Conservation (phyloP, 2,113 vertebrate genomes). For the Carettochelys insculpta region DNA sequence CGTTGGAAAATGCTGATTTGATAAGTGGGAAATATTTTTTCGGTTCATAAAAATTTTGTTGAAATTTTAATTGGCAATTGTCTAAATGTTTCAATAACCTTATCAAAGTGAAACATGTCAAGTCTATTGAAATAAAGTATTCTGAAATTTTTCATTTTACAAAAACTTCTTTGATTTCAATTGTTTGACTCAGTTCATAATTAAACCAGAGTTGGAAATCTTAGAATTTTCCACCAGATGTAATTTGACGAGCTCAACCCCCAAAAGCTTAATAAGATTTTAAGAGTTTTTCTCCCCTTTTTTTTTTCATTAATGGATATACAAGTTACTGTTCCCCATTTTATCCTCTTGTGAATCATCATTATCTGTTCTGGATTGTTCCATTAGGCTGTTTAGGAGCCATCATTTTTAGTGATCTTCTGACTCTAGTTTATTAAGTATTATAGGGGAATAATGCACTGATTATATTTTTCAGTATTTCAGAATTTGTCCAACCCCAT, state of each 20-base stretch:
- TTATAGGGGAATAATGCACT: conserved; percentile 56
- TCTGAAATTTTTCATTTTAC: no score
- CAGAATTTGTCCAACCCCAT: conserved; percentile 58
- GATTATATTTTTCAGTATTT: conserved; percentile 62
- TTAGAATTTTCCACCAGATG: not conserved
- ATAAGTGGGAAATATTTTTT: not conserved
- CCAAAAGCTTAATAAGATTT: not conserved
- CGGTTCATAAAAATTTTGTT: not conserved
- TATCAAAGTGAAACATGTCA: not conserved
- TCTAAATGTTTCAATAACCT: conserved; percentile 20
- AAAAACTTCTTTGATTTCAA: not conserved
- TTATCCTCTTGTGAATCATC: not conserved
- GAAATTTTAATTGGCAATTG: not conserved
- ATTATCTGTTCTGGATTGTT: conserved; percentile 5
- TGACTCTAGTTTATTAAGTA: not conserved
- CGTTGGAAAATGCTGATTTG: not conserved
- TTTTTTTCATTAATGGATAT: not conserved
- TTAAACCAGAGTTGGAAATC: not conserved
- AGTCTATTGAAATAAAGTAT: no score
- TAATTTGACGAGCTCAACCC: conserved; percentile 20
- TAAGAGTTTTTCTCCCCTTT: no score
- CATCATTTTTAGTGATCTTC: conserved; percentile 27
- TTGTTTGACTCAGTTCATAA: conserved; percentile 8
- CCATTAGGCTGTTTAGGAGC: conserved; percentile 17
- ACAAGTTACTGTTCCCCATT: not conserved